phyloP scores from a whole-genome alignment of 1,140 invertebrate genomes.

The Eubasilissa regina region DNA sequence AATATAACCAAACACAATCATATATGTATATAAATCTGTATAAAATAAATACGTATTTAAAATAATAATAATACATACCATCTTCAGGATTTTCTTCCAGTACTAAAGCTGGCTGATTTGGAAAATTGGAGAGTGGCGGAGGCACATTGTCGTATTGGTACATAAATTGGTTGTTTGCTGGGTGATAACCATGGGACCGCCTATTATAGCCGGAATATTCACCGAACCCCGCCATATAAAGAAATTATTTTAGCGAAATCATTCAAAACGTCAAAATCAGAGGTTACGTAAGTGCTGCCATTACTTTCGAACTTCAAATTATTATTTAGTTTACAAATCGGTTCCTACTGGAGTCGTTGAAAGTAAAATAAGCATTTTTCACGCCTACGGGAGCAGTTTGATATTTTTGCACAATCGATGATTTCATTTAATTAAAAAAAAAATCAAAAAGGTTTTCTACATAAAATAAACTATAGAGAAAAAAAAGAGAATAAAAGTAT shows the following conservation, averaged over 20 bases:
- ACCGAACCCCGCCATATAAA: slow-evolving; percentile 69
- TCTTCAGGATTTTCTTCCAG: slow-evolving; percentile 72
- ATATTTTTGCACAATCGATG: too few relatives aligned
- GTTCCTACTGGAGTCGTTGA: too few relatives aligned
- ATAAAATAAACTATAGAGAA: too few relatives aligned
- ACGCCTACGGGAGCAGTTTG: too few relatives aligned
- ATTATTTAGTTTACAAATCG: background rate
- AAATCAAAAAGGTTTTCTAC: too few relatives aligned
- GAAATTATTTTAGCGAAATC: slow-evolving; percentile 23
- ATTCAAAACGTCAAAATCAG: slow-evolving; percentile 43
- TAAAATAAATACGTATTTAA: background rate
- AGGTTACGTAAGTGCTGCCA: slow-evolving; percentile 27
- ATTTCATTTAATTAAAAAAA: too few relatives aligned
- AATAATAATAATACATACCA: slow-evolving; percentile 63
- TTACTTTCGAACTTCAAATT: background rate
- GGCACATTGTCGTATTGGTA: slow-evolving; percentile 61
- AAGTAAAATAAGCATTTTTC: too few relatives aligned
- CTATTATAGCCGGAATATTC: slow-evolving; percentile 68
- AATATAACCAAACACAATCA: too few relatives aligned
- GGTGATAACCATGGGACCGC: slow-evolving; percentile 65
- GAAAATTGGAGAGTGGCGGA: slow-evolving; percentile 14
- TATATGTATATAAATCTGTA: too few relatives aligned
- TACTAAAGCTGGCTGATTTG: slow-evolving; percentile 54
- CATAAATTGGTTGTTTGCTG: slow-evolving; percentile 43
- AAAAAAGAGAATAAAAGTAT: too few relatives aligned